A percentile compares a stretch with the other conserved stretches of the same genome.
These are phyloP conservation scores for Schlechtendalia chinensis DNA, from an alignment of 1,140 invertebrate species.

Conservation along the genomic window DNA sequence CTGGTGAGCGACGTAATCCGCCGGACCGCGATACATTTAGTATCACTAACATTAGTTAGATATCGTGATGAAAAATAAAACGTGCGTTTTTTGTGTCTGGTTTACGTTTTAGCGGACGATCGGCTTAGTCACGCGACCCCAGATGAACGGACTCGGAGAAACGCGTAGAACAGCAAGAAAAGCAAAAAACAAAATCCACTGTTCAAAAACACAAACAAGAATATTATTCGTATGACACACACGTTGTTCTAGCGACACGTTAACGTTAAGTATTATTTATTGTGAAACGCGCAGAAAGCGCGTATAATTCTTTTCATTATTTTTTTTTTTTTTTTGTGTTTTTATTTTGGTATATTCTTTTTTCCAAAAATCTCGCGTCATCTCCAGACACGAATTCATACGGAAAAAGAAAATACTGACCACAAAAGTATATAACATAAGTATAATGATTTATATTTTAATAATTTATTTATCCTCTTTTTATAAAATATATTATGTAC, in stretches of 20 bases:
- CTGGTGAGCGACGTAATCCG: slow-evolving; percentile 54
- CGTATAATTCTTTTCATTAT: background rate
- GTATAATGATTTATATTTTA: slow-evolving; percentile 15
- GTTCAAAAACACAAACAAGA: background rate
- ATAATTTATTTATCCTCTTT: slow-evolving; percentile 23
- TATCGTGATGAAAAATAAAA: too few relatives aligned
- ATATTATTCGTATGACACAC: background rate
- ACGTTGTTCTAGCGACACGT: background rate
- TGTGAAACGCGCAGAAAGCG: background rate
- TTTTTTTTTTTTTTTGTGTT: background rate
- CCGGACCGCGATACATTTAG: too few relatives aligned
- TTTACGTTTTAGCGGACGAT: slow-evolving; percentile 9
- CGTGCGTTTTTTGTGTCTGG: background rate
- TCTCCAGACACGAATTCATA: background rate
- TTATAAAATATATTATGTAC: too few relatives aligned
- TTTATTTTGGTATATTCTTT: slow-evolving; percentile 43
- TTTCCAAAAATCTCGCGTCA: background rate
- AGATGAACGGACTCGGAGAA: background rate
- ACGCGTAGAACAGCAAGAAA: too few relatives aligned
- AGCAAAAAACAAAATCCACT: background rate
- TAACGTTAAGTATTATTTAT: slow-evolving; percentile 29
- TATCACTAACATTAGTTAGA: too few relatives aligned
- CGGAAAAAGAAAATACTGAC: slow-evolving; percentile 41
- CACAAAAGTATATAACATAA: slow-evolving; percentile 1
- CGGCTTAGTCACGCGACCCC: background rate